Percentiles rank a stretch among this genome's conserved stretches.
These are phyloP conservation scores for Heliconius aoede DNA, from an alignment of 2,888 invertebrate species.

Conservation along the genomic window DNA sequence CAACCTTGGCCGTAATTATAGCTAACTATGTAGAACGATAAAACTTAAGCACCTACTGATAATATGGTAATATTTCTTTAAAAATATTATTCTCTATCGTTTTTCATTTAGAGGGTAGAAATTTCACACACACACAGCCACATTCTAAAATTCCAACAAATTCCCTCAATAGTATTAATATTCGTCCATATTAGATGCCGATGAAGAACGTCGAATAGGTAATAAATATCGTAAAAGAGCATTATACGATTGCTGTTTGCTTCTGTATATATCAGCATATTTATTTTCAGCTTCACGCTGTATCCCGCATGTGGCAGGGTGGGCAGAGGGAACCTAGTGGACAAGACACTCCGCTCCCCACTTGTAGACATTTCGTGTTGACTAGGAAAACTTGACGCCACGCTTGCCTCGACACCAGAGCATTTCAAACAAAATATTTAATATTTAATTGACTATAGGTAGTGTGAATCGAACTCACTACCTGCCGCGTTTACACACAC, in stretches of 20 bases:
- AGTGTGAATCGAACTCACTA: not conserved
- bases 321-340: not conserved
- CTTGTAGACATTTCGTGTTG: not conserved
- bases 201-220: not conserved
- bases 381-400: not conserved
- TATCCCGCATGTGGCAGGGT: not conserved
- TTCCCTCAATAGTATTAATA: not conserved
- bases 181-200: not conserved
- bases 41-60: not conserved
- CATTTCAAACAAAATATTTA: too few relatives aligned
- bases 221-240: not conserved
- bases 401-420: not conserved
- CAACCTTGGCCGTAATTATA: constrained; percentile 3
- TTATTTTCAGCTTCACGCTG: not conserved
- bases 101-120: too few relatives aligned
- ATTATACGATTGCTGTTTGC: too few relatives aligned
- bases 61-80: not conserved
- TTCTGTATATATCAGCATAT: too few relatives aligned
- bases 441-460: too few relatives aligned
- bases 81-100: too few relatives aligned
- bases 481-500: not conserved
- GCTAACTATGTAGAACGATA: not conserved
- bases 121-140: too few relatives aligned
- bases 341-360: not conserved
- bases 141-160: not conserved